Base-by-base conservation (phyloP, 1,140 invertebrate genomes). In the Thalassaphorura encarpata region DNA sequence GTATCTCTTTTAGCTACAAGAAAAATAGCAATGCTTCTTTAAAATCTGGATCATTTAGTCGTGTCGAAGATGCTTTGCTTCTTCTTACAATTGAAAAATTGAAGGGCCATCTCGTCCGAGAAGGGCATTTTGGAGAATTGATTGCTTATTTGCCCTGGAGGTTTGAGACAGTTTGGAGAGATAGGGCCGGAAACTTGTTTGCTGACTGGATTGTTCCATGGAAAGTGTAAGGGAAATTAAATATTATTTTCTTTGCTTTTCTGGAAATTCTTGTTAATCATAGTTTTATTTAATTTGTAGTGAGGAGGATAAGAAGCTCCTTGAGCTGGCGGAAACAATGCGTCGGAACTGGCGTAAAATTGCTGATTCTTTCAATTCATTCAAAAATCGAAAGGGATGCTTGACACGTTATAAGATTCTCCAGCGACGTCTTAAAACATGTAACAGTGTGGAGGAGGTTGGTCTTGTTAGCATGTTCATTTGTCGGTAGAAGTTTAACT, bases 321-420 rank as follows among this genome's bases (percentile, higher is more conserved):
- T 65, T 11, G 18, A 57, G 15, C 28, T 60, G 6, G 63, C 57
- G 3, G 29, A 45, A 28, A 47, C 19, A 41, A 50, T 52, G 54
- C 21, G 31, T 15, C 26, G 47, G 52, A 52, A 65, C 27, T 65
- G 63, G 63, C 39, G 49, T 5, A 54, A 52, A 18, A 65, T 65
- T 51, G 48, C 57, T 16, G 50, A 62, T 29, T 26, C 61, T 28
- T 65, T 65, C 47, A 43, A 54, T 3, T 60, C 63, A 1, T 65
- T 65, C 43, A 65, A 65, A 47, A 62, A 56, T 39, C 19, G 63
- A 2, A 65, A 65, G 46, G 63, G 63, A 27, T 65, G 63, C 31
- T 52, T 65, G 24, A 65, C 63, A 2, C 52, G 63, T 11, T 56
- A 55, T 27, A 65, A 62, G 16, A 62, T 65, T 26, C 49, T 65